Conservation (phyloP, 2,113 vertebrate genomes). For the Python bivittatus region DNA sequence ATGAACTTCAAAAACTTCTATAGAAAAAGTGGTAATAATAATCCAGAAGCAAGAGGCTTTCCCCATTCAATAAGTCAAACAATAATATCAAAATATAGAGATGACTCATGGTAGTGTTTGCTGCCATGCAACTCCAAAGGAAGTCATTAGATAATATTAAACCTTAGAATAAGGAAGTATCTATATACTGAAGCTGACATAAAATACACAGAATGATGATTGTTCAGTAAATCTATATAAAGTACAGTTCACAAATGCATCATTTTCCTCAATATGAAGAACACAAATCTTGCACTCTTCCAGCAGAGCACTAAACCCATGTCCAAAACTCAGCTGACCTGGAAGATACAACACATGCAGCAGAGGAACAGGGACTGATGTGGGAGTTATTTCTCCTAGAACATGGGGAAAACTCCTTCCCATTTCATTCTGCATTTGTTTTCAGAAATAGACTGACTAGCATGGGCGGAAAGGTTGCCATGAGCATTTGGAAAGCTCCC, state of each 20-base stretch:
- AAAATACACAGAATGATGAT: background rate
- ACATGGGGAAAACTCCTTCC: background rate
- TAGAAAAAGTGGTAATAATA: background rate
- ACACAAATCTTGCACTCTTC: no score
- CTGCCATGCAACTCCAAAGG: background rate
- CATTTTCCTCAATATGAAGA: background rate
- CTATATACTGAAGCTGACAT: background rate
- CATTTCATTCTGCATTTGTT: background rate
- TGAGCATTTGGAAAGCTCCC: no score
- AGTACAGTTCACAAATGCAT: background rate
- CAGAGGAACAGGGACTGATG: no score
- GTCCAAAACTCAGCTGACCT: no score
- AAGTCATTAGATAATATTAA: background rate
- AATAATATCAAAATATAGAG: background rate
- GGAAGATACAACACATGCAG: no score
- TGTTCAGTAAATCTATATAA: background rate
- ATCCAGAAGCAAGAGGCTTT: background rate
- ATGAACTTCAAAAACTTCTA: background rate
- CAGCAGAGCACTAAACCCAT: no score
- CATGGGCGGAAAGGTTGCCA: background rate
- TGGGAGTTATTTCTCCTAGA: no score
- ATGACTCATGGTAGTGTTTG: background rate
- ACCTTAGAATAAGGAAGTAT: no score
- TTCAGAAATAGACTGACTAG: background rate
- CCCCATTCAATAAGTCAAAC: background rate